Percentiles rank a stretch among this genome's conserved stretches.
phyloP scores from a whole-genome alignment of 2,797 vertebrate species.

The Hippopotamyrus pictus region DNA sequence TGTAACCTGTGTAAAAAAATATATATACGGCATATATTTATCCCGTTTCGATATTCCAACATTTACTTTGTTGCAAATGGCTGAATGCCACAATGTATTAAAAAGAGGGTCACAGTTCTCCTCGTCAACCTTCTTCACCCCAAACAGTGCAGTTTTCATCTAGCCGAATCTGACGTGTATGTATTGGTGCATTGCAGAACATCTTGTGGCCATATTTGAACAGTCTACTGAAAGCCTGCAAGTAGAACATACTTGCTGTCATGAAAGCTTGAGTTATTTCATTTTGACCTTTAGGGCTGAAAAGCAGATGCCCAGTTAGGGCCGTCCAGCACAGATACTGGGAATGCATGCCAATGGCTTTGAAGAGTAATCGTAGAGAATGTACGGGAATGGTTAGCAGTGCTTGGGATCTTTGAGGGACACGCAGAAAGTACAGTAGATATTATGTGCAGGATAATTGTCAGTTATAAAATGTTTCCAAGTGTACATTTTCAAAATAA shows the following conservation, averaged over 20 bases:
- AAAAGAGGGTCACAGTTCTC: not conserved
- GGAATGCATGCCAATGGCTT: not conserved
- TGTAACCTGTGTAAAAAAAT: not conserved
- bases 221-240: not conserved
- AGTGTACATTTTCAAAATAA: not conserved
- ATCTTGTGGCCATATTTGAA: slow-evolving; percentile 7
- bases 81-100: not conserved
- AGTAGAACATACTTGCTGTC: not conserved
- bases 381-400: not conserved
- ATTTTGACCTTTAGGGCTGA: not conserved
- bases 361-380: not conserved
- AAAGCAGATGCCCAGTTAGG: not conserved
- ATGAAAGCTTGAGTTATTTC: not conserved
- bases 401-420: not conserved
- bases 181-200: not conserved
- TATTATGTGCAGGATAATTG: not conserved
- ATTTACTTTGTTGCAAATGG: not conserved
- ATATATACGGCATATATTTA: not conserved
- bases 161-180: not conserved
- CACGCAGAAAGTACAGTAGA: not conserved
- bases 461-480: not conserved
- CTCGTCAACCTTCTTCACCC: not conserved
- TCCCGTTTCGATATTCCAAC: not conserved
- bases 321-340: not conserved
- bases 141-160: not conserved